These are phyloP conservation scores for Zelleria hepariella DNA, from an alignment of 2,888 invertebrate species.

Conservation along the genomic window DNA sequence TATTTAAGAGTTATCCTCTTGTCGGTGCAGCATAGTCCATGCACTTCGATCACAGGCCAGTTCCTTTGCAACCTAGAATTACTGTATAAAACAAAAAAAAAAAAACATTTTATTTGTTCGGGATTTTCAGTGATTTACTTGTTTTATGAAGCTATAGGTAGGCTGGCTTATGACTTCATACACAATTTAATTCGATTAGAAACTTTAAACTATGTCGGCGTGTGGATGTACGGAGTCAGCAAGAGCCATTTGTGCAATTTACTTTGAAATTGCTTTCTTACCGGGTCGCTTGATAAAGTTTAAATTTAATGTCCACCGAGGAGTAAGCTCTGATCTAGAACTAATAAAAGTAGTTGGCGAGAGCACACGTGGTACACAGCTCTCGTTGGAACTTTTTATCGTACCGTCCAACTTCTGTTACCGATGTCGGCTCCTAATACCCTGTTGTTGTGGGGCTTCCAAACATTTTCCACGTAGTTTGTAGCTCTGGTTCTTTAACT, in stretches of 20 bases:
- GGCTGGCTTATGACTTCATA: too few relatives aligned
- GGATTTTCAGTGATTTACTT: too few relatives aligned
- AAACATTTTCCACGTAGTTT: background rate
- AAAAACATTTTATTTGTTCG: too few relatives aligned
- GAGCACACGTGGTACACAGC: slow-evolving; percentile 15
- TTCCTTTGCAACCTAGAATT: too few relatives aligned
- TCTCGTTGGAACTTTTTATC: slow-evolving; percentile 23
- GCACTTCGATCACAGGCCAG: too few relatives aligned
- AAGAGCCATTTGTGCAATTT: background rate
- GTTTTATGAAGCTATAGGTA: too few relatives aligned
- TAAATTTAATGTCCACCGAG: slow-evolving; percentile 9
- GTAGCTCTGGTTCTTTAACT: too few relatives aligned
- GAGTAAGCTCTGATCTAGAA: slow-evolving; percentile 20
- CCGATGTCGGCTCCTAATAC: background rate
- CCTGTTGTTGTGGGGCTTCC: background rate
- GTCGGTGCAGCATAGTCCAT: too few relatives aligned
- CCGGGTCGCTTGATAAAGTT: slow-evolving; percentile 2
- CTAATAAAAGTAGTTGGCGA: slow-evolving; percentile 29
- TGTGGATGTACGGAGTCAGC: background rate
- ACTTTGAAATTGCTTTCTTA: background rate
- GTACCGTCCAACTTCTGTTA: slow-evolving; percentile 21
- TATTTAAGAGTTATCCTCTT: too few relatives aligned
- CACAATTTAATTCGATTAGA: background rate
- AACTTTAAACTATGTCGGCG: background rate
- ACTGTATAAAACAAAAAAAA: too few relatives aligned